Evolutionary conservation across 2,888 invertebrate species (phyloP).

Genomic region (Abscondita cerata): DNA sequence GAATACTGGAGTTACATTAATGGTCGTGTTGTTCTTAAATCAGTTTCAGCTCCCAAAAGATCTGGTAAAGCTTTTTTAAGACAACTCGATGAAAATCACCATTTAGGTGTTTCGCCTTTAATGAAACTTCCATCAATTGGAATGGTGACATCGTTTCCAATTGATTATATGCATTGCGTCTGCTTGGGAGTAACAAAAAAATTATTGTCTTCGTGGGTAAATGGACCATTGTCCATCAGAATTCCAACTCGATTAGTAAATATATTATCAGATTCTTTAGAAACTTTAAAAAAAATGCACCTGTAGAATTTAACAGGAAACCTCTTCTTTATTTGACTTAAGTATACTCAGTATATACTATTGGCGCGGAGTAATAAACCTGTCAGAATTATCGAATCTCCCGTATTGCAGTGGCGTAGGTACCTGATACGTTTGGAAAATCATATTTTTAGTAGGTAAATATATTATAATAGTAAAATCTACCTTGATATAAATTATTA

Average conservation of each 20-base stretch:
- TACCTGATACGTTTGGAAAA: too few relatives aligned
- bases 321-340: constrained; percentile 8
- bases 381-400: too few relatives aligned
- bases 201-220: constrained; percentile 21
- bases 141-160: constrained; percentile 19
- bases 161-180: constrained; percentile 27
- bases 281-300: constrained; percentile 15
- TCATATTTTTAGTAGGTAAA: too few relatives aligned
- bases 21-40: constrained; percentile 10
- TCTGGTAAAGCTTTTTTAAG: constrained; percentile 19
- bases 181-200: constrained; percentile 32
- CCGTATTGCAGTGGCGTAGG: too few relatives aligned
- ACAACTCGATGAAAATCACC: constrained; percentile 29
- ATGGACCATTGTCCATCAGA: constrained; percentile 13
- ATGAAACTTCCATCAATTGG: constrained; percentile 6
- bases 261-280: constrained; percentile 16
- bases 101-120: constrained; percentile 9
- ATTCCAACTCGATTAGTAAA: constrained; percentile 8
- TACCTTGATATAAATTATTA: too few relatives aligned
- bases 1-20: constrained; percentile 17
- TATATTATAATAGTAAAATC: too few relatives aligned
- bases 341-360: too few relatives aligned
- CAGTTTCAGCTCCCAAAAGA: constrained; percentile 13
- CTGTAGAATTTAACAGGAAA: constrained; percentile 30
- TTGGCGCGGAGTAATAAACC: too few relatives aligned